phyloP scores from a whole-genome alignment of 2,113 vertebrate genomes.

The Pica pica region DNA sequence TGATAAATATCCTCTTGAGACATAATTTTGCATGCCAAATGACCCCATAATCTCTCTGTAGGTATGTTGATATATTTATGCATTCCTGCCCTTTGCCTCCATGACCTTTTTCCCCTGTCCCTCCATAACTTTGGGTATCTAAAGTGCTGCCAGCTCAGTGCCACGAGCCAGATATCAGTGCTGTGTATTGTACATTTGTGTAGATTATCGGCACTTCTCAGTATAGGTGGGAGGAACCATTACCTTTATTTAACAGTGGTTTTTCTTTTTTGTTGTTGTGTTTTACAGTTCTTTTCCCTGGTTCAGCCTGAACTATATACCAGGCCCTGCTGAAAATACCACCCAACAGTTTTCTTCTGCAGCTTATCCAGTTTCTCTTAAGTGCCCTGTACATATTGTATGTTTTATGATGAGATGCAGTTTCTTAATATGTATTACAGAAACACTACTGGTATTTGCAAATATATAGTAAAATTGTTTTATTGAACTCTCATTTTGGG shows the following conservation, averaged over 20 bases:
- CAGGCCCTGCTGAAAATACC: conserved; percentile 99
- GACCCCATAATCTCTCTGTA: conserved; percentile 76
- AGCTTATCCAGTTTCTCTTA: conserved; percentile 99
- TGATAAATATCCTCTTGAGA: conserved; percentile 77
- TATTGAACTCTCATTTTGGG: conserved; percentile 86
- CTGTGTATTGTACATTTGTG: conserved; percentile 82
- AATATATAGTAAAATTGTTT: conserved; percentile 81
- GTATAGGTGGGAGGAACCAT: conserved; percentile 91
- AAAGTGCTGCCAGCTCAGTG: conserved; percentile 80
- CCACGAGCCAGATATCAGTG: conserved; percentile 79
- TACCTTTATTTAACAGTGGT: conserved; percentile 99
- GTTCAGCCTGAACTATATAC: conserved; percentile 99
- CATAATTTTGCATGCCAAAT: conserved; percentile 83
- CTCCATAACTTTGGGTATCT: conserved; percentile 79
- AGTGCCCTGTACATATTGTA: conserved; percentile 96
- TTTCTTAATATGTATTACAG: conserved; percentile 83
- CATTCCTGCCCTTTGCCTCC: conserved; percentile 78
- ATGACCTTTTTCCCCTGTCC: conserved; percentile 71
- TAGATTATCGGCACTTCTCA: conserved; percentile 84
- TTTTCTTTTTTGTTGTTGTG: conserved; percentile 99
- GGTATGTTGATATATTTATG: conserved; percentile 80
- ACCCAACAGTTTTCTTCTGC: conserved; percentile 99
- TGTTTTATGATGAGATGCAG: conserved; percentile 87
- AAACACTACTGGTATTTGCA: conserved; percentile 85
- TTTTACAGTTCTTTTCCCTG: conserved; percentile 99